These are phyloP conservation scores for Pangasianodon hypophthalmus DNA, from an alignment of 2,113 vertebrate genomes.

Conservation along the genomic window DNA sequence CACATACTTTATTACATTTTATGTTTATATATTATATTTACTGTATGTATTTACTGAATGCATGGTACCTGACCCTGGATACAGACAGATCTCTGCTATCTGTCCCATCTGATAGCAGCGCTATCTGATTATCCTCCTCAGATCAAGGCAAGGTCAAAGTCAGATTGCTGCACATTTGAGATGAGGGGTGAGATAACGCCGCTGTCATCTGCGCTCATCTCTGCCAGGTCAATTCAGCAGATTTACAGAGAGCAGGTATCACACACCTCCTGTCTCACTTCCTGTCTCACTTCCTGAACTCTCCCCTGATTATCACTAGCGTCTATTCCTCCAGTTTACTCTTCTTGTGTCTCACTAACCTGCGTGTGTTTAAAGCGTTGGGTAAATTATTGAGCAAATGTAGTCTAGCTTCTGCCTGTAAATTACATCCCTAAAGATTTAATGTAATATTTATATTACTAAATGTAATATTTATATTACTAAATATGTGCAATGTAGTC, in stretches of 20 bases:
- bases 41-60: too few relatives aligned
- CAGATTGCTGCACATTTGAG: slow-evolving; percentile 25
- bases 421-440: neutral
- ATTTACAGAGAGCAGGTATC: neutral
- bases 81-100: slow-evolving; percentile 38
- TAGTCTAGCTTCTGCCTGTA: neutral
- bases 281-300: neutral
- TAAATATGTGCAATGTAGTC: neutral
- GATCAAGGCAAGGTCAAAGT: slow-evolving; percentile 41
- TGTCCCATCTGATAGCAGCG: slow-evolving; percentile 7
- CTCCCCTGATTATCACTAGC: neutral
- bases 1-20: neutral
- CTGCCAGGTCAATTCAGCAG: neutral
- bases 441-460: neutral
- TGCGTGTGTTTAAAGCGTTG: neutral
- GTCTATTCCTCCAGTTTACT: neutral
- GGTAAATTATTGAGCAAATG: neutral
- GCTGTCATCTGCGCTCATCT: neutral
- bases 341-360: neutral
- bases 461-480: neutral
- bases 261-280: slow-evolving; percentile 15
- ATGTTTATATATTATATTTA: neutral
- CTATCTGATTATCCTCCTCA: slow-evolving; percentile 38
- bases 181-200: slow-evolving; percentile 34
- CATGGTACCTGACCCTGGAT: neutral